phyloP scores from a whole-genome alignment of 2,113 vertebrate genomes.

The Trichechus manatus region DNA sequence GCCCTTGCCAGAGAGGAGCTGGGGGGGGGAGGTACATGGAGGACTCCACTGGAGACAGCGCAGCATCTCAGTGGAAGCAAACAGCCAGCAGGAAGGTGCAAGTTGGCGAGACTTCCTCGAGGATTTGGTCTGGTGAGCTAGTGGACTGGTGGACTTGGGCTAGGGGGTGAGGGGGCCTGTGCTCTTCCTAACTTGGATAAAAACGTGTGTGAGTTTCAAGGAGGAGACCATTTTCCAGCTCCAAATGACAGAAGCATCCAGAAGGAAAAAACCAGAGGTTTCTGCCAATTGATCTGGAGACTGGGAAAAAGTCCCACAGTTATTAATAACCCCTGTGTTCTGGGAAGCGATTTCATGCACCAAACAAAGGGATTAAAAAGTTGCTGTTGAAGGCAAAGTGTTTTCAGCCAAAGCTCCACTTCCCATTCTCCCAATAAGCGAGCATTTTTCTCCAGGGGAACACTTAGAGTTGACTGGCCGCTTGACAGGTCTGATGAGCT shows the following conservation, averaged over 20 bases:
- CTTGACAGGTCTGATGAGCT: background rate
- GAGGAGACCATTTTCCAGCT: background rate
- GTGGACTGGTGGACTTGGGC: no score
- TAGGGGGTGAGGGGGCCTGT: background rate
- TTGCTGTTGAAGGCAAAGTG: conserved; percentile 65
- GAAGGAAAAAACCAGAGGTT: conserved; percentile 50
- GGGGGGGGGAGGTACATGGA: background rate
- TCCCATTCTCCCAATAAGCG: background rate
- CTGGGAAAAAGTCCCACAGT: conserved; percentile 65
- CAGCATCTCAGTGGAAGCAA: background rate
- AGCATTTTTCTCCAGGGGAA: background rate
- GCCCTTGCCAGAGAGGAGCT: background rate
- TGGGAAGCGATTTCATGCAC: conserved; percentile 75
- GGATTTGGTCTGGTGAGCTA: no score
- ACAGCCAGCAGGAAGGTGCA: background rate
- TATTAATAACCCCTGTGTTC: conserved; percentile 80
- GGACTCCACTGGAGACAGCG: background rate
- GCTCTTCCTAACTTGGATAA: background rate
- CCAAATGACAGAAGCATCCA: conserved; percentile 59
- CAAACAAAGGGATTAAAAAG: conserved; percentile 75
- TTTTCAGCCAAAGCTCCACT: conserved; percentile 56
- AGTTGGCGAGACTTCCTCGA: background rate
- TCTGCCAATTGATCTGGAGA: conserved; percentile 76
- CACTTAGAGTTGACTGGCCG: background rate
- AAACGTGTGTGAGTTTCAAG: background rate